These are phyloP conservation scores for Noturus placidus DNA, from an alignment of 2,113 vertebrate species.

Conservation along the genomic window DNA sequence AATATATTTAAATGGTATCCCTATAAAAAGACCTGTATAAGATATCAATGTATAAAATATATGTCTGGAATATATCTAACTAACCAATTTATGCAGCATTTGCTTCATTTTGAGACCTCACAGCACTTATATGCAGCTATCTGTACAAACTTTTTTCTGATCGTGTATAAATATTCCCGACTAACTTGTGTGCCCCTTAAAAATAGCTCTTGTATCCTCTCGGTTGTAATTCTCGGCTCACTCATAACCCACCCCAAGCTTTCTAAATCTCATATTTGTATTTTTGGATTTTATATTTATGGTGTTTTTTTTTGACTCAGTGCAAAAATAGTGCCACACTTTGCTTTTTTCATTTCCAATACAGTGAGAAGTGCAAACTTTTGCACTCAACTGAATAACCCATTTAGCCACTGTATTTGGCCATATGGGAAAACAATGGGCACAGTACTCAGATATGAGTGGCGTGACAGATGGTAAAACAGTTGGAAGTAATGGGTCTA, in stretches of 20 bases:
- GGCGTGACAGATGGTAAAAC: slow-evolving; percentile 27
- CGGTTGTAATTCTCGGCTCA: neutral
- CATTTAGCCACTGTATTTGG: slow-evolving; percentile 15
- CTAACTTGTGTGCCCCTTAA: neutral
- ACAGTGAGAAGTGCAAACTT: neutral
- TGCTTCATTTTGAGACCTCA: neutral
- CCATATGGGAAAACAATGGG: slow-evolving; percentile 40
- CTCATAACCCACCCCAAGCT: neutral
- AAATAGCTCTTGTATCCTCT: neutral
- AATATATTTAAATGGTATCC: neutral
- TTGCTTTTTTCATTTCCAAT: neutral
- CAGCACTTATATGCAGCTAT: neutral
- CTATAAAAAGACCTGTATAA: neutral
- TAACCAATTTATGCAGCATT: neutral
- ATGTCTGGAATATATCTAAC: neutral
- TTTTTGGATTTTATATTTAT: neutral
- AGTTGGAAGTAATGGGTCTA: slow-evolving; percentile 35
- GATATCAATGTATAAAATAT: neutral
- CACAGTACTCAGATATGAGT: slow-evolving; percentile 15
- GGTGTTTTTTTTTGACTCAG: neutral
- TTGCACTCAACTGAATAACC: slow-evolving; percentile 17
- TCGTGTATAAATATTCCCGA: neutral
- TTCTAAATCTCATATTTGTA: neutral
- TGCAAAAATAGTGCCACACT: neutral
- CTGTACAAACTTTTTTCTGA: neutral